Conservation (phyloP, 2,113 vertebrate genomes). For the Neotoma lepida region DNA sequence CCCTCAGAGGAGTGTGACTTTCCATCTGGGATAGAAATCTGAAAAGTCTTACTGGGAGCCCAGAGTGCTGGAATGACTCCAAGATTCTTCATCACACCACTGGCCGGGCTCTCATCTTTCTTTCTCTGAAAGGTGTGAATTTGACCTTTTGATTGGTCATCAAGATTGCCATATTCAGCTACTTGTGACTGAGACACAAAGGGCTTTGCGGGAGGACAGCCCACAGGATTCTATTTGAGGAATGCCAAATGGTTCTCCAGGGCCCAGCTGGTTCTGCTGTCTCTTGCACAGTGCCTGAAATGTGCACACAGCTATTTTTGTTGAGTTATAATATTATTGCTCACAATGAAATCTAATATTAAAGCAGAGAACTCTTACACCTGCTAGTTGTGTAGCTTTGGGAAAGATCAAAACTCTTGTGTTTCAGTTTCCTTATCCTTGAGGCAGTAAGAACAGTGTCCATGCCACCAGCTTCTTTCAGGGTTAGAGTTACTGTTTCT, state of each 20-base stretch:
- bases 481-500: not conserved
- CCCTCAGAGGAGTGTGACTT: slow-evolving; percentile 40
- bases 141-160: slow-evolving; percentile 72
- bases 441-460: not conserved
- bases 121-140: slow-evolving; percentile 54
- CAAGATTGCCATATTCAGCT: slow-evolving; percentile 63
- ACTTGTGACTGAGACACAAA: slow-evolving; percentile 61
- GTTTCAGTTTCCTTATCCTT: slow-evolving; percentile 31
- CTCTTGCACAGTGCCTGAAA: slow-evolving; percentile 57
- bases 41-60: slow-evolving; percentile 43
- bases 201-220: slow-evolving; percentile 59
- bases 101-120: not conserved
- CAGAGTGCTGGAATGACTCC: slow-evolving; percentile 18
- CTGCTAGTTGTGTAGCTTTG: not conserved
- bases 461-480: not conserved
- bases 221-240: slow-evolving; percentile 79
- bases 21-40: slow-evolving; percentile 63
- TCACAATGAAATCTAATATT: slow-evolving; percentile 67
- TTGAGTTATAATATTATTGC: slow-evolving; percentile 73
- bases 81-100: slow-evolving; percentile 19
- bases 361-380: slow-evolving; percentile 43
- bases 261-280: slow-evolving; percentile 69
- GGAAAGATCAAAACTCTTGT: not conserved
- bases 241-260: slow-evolving; percentile 72
- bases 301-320: slow-evolving; percentile 68